phyloP scores from a whole-genome alignment of 2,888 invertebrate species.

The Drosophila subquinaria region DNA sequence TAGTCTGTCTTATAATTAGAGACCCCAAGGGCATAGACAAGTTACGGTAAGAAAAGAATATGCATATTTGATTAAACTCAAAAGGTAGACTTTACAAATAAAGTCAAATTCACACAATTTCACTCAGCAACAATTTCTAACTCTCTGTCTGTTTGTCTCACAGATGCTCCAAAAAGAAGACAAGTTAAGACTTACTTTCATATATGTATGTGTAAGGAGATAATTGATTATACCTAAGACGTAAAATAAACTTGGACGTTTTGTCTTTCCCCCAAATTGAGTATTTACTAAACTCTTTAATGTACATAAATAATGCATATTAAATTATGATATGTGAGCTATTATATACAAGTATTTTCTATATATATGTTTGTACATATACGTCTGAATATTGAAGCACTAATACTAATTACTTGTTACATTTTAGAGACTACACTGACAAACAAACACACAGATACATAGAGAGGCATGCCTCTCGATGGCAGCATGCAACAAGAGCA shows the following conservation, averaged over 20 bases:
- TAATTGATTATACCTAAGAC: constrained; percentile 21
- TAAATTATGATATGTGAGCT: constrained; percentile 23
- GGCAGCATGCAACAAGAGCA: constrained; percentile 77
- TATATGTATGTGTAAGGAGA: not conserved
- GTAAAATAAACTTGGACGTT: constrained; percentile 2
- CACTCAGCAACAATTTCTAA: not conserved
- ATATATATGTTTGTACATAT: constrained; percentile 1
- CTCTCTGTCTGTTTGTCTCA: not conserved
- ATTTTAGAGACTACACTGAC: constrained; percentile 38
- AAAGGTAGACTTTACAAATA: not conserved
- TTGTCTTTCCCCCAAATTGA: not conserved
- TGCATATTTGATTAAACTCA: not conserved
- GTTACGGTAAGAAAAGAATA: not conserved
- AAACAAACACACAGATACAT: constrained; percentile 12
- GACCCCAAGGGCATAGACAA: not conserved
- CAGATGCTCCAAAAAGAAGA: not conserved
- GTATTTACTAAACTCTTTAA: constrained; percentile 15
- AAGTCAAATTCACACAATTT: not conserved
- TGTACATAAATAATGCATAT: constrained; percentile 10
- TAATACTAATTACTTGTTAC: constrained; percentile 71
- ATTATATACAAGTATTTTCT: constrained; percentile 9
- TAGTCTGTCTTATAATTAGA: not conserved
- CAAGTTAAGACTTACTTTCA: constrained; percentile 1
- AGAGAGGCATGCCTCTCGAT: constrained; percentile 51
- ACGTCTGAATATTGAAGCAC: constrained; percentile 43